Percentiles rank a stretch among this genome's conserved stretches.
Conservation (phyloP, 2,888 invertebrate species). For the Thymelicus acteon region DNA sequence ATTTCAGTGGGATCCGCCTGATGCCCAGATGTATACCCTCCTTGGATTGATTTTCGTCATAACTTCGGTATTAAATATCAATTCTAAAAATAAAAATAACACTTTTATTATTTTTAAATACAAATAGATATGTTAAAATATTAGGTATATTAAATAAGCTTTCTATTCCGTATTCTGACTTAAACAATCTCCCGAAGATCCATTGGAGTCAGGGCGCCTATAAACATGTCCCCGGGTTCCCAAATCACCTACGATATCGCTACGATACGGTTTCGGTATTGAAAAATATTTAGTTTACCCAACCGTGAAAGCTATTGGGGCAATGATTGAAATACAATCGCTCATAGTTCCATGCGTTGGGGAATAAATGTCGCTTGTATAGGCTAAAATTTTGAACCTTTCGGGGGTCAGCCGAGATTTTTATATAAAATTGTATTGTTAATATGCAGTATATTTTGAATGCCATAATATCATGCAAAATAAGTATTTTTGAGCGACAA, state of each 20-base stretch:
- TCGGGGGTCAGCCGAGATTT: too few relatives aligned
- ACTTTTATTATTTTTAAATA: too few relatives aligned
- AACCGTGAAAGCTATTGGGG: slow-evolving; percentile 18
- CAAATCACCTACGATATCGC: neutral
- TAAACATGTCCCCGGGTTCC: neutral
- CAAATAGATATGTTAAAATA: too few relatives aligned
- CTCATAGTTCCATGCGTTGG: neutral
- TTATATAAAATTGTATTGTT: too few relatives aligned
- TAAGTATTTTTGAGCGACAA: too few relatives aligned
- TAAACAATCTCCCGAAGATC: neutral
- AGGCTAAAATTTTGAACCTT: neutral
- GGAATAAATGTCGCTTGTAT: neutral
- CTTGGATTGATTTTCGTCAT: too few relatives aligned
- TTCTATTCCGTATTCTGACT: neutral
- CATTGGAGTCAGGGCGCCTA: neutral
- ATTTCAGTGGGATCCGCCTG: too few relatives aligned
- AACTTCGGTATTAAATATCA: too few relatives aligned
- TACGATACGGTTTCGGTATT: neutral
- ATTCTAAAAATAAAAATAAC: too few relatives aligned
- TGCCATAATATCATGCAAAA: too few relatives aligned
- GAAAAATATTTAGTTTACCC: slow-evolving; percentile 35
- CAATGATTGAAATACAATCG: neutral
- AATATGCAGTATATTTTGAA: too few relatives aligned
- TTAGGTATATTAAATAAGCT: neutral
- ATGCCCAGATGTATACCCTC: too few relatives aligned